Evolutionary conservation across 2,113 vertebrate genomes (phyloP).

Genomic region (Rattus rattus): DNA sequence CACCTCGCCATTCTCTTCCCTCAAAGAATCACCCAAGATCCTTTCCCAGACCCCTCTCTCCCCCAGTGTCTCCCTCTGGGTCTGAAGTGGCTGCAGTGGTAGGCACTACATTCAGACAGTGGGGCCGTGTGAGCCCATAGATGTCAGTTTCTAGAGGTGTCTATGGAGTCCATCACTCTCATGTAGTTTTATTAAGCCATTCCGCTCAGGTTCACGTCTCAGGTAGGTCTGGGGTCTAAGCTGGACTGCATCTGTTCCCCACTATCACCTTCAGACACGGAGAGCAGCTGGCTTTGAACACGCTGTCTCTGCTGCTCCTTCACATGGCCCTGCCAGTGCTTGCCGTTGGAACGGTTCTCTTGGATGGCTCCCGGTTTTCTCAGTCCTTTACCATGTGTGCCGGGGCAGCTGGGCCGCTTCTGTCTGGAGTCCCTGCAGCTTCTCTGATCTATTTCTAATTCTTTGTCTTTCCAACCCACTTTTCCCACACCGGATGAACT

Average conservation of each 20-base stretch:
- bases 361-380: background rate
- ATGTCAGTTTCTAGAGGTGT: rapidly evolving
- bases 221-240: background rate
- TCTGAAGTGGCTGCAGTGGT: background rate
- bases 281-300: background rate
- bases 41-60: background rate
- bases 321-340: rapidly evolving
- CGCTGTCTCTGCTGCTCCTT: rapidly evolving
- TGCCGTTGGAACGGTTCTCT: background rate
- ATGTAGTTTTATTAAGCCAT: background rate
- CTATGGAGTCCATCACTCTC: background rate
- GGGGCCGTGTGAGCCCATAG: background rate
- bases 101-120: background rate
- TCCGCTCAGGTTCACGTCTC: rapidly evolving
- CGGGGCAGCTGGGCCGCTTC: background rate
- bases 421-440: slow-evolving; percentile 22
- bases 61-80: background rate
- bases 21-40: too few species aligned
- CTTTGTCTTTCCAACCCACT: slow-evolving; percentile 15
- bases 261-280: rapidly evolving
- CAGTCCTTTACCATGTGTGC: background rate
- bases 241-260: background rate
- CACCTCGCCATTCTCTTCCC: background rate
- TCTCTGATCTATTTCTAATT: slow-evolving; percentile 33
- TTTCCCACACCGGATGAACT: background rate